Conservation (phyloP, 2,888 invertebrate species). For the Tiliacea aurago region DNA sequence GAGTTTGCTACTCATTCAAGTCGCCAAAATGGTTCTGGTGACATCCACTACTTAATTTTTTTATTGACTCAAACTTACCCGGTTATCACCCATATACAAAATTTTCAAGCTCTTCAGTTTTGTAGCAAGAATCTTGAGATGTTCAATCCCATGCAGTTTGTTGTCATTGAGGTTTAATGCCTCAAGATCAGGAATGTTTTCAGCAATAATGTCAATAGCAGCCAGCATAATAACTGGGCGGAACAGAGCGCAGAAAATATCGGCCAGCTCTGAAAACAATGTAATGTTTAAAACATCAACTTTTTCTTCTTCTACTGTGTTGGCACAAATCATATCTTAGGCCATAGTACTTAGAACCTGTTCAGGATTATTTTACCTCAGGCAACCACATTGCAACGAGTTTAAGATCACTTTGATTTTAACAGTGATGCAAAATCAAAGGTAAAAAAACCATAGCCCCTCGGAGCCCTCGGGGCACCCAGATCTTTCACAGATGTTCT, state of each 20-base stretch:
- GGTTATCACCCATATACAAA: constrained; percentile 95
- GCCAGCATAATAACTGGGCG: constrained; percentile 93
- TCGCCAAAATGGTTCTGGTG: background rate
- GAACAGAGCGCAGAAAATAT: constrained; percentile 94
- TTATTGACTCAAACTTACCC: constrained; percentile 87
- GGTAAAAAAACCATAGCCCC: background rate
- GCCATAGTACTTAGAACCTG: too few relatives aligned
- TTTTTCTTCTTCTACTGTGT: background rate
- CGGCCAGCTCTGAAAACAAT: constrained; percentile 90
- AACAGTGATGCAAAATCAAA: background rate
- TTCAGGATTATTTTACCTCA: background rate
- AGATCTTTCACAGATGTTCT: too few relatives aligned
- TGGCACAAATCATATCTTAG: background rate
- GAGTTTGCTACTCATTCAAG: background rate
- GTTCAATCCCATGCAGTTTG: constrained; percentile 92
- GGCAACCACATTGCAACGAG: too few relatives aligned
- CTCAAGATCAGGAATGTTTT: constrained; percentile 95
- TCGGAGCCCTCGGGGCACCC: too few relatives aligned
- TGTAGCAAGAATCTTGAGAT: constrained; percentile 91
- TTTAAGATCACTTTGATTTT: background rate
- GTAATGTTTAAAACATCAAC: background rate
- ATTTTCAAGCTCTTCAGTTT: constrained; percentile 94
- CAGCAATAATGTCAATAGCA: constrained; percentile 94
- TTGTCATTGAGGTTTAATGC: constrained; percentile 96
- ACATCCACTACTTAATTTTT: background rate